These are phyloP conservation scores for Fregata magnificens DNA, from an alignment of 2,113 vertebrate genomes.

Conservation along the genomic window DNA sequence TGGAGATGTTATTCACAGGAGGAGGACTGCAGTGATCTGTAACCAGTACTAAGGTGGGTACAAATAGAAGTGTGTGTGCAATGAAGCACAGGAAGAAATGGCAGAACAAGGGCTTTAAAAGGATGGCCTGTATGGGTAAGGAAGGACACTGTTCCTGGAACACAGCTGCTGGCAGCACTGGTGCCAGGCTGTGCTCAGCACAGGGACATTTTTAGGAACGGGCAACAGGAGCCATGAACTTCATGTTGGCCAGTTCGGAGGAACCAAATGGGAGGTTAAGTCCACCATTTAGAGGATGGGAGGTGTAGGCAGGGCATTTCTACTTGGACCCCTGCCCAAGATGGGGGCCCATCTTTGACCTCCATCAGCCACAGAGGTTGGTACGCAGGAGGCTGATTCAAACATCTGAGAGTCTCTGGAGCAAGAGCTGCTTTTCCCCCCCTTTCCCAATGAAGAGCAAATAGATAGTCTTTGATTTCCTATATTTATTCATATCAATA, in stretches of 20 bases:
- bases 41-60: not conserved
- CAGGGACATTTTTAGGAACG: not conserved
- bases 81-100: not conserved
- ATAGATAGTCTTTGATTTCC: not conserved
- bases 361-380: not conserved
- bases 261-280: not conserved
- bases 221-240: not conserved
- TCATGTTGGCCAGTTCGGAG: not conserved
- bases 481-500: not conserved
- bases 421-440: not conserved
- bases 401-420: not conserved
- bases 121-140: not conserved
- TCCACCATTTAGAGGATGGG: not conserved
- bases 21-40: not conserved
- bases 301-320: not conserved
- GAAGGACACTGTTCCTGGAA: not conserved
- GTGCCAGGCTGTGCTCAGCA: not conserved
- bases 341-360: not conserved
- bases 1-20: not conserved
- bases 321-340: not conserved
- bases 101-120: not conserved
- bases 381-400: not conserved
- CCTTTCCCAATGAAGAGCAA: not conserved
- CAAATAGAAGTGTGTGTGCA: not conserved
- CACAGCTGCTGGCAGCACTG: not conserved